Evolutionary conservation across 2,113 vertebrate species (phyloP).

Genomic region (Vicugna pacos): DNA sequence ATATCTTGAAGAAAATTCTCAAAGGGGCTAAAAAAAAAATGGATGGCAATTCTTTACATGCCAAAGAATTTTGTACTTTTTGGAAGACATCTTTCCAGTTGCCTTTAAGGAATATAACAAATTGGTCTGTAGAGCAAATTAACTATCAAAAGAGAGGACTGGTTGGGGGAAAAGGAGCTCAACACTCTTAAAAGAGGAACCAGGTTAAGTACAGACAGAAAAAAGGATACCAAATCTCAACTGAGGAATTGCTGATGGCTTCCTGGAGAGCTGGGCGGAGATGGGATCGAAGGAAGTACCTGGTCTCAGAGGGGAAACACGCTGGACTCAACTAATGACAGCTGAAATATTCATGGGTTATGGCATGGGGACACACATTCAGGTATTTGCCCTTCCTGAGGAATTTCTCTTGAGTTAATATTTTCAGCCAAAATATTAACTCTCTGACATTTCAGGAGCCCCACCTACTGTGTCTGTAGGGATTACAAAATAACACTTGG

Average conservation of each 20-base stretch:
- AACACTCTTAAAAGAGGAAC: constrained; percentile 3
- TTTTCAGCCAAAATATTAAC: constrained; percentile 32
- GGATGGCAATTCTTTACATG: background rate
- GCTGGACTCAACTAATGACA: background rate
- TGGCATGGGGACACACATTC: background rate
- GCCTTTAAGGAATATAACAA: background rate
- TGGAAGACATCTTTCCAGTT: background rate
- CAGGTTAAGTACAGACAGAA: background rate
- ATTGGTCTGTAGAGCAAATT: background rate
- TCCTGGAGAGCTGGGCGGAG: background rate
- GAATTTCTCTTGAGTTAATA: background rate
- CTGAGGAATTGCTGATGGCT: background rate
- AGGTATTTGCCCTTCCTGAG: background rate
- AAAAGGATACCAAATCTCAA: background rate
- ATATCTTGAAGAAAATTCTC: background rate
- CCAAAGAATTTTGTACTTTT: background rate
- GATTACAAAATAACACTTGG: background rate
- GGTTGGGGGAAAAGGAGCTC: background rate
- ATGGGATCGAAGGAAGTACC: background rate
- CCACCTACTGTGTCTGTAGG: background rate
- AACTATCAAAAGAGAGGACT: background rate
- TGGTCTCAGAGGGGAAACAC: background rate
- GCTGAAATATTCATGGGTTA: background rate
- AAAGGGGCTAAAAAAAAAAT: background rate
- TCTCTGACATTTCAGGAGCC: background rate